Percentiles rank a stretch among this genome's conserved stretches.
These are phyloP conservation scores for Trichogramma dendrolimi DNA, from an alignment of 2,888 invertebrate genomes.

Conservation along the genomic window DNA sequence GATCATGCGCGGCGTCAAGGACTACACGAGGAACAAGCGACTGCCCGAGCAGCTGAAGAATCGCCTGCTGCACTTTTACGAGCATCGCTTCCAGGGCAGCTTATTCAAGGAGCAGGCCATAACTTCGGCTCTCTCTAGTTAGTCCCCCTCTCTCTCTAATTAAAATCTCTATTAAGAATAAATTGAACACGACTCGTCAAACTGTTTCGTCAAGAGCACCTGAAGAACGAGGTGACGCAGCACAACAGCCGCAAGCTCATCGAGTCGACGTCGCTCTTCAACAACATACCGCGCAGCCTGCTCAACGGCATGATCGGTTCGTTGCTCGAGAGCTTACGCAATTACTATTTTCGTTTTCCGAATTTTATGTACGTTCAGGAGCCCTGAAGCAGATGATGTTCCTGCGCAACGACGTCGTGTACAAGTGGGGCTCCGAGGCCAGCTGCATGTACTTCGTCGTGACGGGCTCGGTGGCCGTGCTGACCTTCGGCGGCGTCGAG, in stretches of 20 bases:
- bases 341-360: too few species aligned
- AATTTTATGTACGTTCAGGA: conserved; percentile 23
- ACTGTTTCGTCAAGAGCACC: conserved; percentile 35
- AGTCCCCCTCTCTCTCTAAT: not conserved
- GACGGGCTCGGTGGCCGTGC: conserved; percentile 45
- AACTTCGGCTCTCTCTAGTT: conserved; percentile 56
- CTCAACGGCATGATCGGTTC: conserved; percentile 42
- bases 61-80: conserved; percentile 59
- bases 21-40: conserved; percentile 60
- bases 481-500: conserved; percentile 40
- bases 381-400: conserved; percentile 41
- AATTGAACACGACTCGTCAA: not conserved
- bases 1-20: conserved; percentile 57
- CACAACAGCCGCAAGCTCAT: conserved; percentile 42
- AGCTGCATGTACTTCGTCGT: conserved; percentile 49
- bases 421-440: conserved; percentile 39
- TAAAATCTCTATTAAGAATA: not conserved
- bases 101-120: conserved; percentile 60
- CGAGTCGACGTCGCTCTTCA: conserved; percentile 42
- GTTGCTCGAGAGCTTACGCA: too few species aligned
- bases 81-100: conserved; percentile 58
- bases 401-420: conserved; percentile 44
- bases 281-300: conserved; percentile 38
- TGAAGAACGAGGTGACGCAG: conserved; percentile 43
- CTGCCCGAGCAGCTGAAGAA: conserved; percentile 56